These are phyloP conservation scores for Cephus sareptanus DNA, from an alignment of 2,888 invertebrate species.

Conservation along the genomic window DNA sequence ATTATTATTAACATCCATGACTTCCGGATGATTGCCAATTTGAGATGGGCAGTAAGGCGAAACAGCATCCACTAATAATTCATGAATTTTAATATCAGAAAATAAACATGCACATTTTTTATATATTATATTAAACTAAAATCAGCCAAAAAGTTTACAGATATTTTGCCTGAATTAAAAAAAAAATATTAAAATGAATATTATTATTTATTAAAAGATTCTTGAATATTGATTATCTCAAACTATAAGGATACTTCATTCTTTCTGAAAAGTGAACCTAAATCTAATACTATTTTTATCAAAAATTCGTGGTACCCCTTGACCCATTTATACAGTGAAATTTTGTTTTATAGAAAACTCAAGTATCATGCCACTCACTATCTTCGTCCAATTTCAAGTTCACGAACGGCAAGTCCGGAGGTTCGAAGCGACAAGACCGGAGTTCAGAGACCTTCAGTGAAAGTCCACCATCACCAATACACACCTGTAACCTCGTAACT, in stretches of 20 bases:
- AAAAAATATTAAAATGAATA: not conserved
- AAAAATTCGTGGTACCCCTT: not conserved
- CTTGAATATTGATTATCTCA: not conserved
- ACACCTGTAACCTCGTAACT: constrained; percentile 14
- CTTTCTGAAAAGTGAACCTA: not conserved
- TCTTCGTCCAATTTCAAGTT: constrained; percentile 43
- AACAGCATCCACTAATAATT: too few species aligned
- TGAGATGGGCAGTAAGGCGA: too few species aligned
- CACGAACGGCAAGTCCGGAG: constrained; percentile 38
- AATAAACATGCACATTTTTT: not conserved
- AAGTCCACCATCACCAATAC: constrained; percentile 44
- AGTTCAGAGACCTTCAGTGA: constrained; percentile 61
- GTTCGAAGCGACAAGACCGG: constrained; percentile 14
- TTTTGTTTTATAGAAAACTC: not conserved
- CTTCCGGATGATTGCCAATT: too few species aligned
- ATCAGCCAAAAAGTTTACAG: not conserved
- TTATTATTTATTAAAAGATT: not conserved
- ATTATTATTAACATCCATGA: too few species aligned
- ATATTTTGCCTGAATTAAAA: not conserved
- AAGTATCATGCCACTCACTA: constrained; percentile 19
- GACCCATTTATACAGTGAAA: not conserved
- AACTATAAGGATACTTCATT: not conserved
- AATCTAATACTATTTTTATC: not conserved
- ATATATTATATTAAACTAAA: not conserved
- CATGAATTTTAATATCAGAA: too few species aligned